Percentiles rank a stretch among this genome's conserved stretches.
phyloP scores from a whole-genome alignment of 2,113 vertebrate species.

The Phaethornis superciliosus region DNA sequence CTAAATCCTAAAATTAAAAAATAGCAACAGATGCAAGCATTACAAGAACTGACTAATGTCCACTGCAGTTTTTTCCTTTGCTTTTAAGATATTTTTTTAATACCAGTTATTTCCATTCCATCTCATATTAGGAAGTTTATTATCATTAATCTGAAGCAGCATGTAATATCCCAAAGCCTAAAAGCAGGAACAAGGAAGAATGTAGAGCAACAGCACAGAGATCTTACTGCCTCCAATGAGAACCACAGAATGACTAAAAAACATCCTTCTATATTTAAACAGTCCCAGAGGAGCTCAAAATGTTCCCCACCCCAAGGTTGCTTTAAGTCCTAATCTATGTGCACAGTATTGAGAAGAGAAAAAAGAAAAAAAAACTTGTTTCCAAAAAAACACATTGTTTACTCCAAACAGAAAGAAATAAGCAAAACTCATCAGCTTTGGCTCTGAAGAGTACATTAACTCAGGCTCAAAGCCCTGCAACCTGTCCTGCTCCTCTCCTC shows the following conservation, averaged over 20 bases:
- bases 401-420: background rate
- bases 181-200: background rate
- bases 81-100: background rate
- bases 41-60: background rate
- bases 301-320: fast-evolving
- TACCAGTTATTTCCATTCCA: fast-evolving
- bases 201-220: background rate
- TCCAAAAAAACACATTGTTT: background rate
- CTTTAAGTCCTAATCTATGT: background rate
- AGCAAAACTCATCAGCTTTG: background rate
- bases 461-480: background rate
- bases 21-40: background rate
- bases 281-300: background rate
- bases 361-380: background rate
- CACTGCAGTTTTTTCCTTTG: background rate
- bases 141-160: background rate
- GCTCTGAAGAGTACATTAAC: background rate
- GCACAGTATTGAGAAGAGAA: background rate
- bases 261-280: background rate
- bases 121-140: fast-evolving
- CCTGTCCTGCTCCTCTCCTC: background rate
- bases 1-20: background rate
- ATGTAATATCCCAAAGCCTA: background rate
- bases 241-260: background rate
- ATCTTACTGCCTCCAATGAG: background rate